A percentile compares a stretch with the other conserved stretches of the same genome.
These are phyloP conservation scores for Prionace glauca DNA, from an alignment of 2,797 vertebrate genomes.

Conservation along the genomic window DNA sequence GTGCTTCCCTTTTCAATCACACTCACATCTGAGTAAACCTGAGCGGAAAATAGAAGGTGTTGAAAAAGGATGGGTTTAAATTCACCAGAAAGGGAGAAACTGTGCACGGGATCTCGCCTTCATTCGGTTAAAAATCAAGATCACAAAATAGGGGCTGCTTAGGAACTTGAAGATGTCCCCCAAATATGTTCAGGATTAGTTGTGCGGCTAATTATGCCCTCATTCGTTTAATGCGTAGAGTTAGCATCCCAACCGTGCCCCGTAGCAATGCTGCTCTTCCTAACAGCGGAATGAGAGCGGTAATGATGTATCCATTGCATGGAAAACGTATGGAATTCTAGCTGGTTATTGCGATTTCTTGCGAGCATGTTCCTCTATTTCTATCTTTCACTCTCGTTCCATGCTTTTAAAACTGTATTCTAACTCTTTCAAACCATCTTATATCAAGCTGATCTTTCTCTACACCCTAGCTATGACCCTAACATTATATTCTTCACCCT, in stretches of 20 bases:
- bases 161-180: neutral
- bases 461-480: no score
- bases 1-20: neutral
- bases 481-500: no score
- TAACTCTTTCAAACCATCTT: no score
- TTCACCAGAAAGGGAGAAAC: neutral
- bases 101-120: neutral
- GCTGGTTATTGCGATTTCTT: neutral
- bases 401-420: no score
- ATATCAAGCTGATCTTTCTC: no score
- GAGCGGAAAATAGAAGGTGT: no score
- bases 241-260: slow-evolving; percentile 74
- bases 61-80: neutral
- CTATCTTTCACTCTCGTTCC: no score
- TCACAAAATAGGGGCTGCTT: neutral
- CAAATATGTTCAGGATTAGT: slow-evolving; percentile 50
- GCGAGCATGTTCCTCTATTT: no score
- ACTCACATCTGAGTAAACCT: neutral
- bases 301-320: neutral
- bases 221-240: slow-evolving; percentile 81
- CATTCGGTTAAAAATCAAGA: neutral
- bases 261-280: slow-evolving; percentile 59
- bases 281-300: slow-evolving; percentile 43
- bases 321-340: neutral
- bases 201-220: slow-evolving; percentile 58